These are phyloP conservation scores for Helicolenus hilgendorfi DNA, from an alignment of 2,797 vertebrate genomes.

Conservation along the genomic window DNA sequence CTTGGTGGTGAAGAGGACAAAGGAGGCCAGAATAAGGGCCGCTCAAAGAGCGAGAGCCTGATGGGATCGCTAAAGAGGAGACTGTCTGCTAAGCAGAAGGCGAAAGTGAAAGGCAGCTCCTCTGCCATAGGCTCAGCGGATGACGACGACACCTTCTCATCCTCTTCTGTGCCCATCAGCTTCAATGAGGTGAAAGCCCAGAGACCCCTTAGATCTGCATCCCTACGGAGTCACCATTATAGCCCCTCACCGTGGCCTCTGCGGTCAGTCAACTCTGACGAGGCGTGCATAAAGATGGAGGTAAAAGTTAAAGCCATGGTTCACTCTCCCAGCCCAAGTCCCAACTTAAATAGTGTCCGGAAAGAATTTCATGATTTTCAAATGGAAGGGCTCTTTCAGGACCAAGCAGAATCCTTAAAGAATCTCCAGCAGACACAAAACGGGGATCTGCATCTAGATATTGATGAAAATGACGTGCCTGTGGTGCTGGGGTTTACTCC, in stretches of 20 bases:
- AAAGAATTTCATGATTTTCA: conserved; percentile 96
- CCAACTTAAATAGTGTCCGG: conserved; percentile 95
- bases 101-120: conserved; percentile 94
- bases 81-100: conserved; percentile 97
- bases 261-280: conserved; percentile 94
- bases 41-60: conserved; percentile 96
- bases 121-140: conserved; percentile 92
- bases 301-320: conserved; percentile 98
- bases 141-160: conserved; percentile 96
- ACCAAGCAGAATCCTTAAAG: conserved; percentile 91
- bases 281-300: conserved; percentile 97
- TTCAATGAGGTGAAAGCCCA: conserved; percentile 96
- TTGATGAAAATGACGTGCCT: conserved; percentile 97
- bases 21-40: conserved; percentile 93
- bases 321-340: conserved; percentile 95
- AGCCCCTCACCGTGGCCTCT: conserved; percentile 98
- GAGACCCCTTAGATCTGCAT: conserved; percentile 95
- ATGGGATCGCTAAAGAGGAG: conserved; percentile 98
- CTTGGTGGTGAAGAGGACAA: conserved; percentile 94
- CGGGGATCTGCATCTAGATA: conserved; percentile 95
- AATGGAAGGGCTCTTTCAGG: conserved; percentile 93
- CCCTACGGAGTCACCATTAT: conserved; percentile 97
- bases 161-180: conserved; percentile 95
- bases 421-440: conserved; percentile 92
- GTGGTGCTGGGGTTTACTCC: conserved; percentile 97